Base-by-base conservation (phyloP, 2,888 invertebrate species). In the Luffia ferchaultella region DNA sequence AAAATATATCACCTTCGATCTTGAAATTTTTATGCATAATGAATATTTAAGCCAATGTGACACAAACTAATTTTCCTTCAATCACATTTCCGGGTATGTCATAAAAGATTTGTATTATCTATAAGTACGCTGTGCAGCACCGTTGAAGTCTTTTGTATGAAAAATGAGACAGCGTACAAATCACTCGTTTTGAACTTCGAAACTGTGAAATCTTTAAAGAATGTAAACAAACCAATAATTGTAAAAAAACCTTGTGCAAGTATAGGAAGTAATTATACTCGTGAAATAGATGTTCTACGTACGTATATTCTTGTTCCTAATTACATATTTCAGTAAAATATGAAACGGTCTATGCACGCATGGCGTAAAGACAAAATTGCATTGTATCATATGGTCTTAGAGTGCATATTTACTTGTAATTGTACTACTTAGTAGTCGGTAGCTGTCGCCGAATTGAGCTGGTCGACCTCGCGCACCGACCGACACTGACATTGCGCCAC, bases 391-490 rank as follows among this genome's bases (percentile, higher is more conserved):
- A 7, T 30, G 30, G 12, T 7, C 12, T 30, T 30, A 30, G 30
- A 30, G 30, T 30, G 5, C 30, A 30, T 30, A 30, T 30, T 30
- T 30, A 12, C 5, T 12, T 30, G 12, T 12, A 7, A 7, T 3
- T 30, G 30, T 30, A 30, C 12, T 30, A 7, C 5, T 30, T 12
- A 12, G 30, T 30, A 30, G n/a, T n/a, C 30, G 3, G 30, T 30
- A 3, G 43, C n/a, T 7, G n/a, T n/a, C 43, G 17, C 17, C 17
- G 43, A 42, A n/a, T 42, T 42, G n/a, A 42, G 43, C 43, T n/a
- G 5, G 43, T 18, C 43, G 49, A 49, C 49, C 49, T 49, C 49
- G 49, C 19, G 41, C 41, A 49, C 77, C 70, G 70, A 40, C 16
- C 50, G 57, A 49, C 57, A 56, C 53, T 58, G 57, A 56, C 57